phyloP scores from a whole-genome alignment of 2,797 vertebrate species.

The Harpagifer antarcticus region DNA sequence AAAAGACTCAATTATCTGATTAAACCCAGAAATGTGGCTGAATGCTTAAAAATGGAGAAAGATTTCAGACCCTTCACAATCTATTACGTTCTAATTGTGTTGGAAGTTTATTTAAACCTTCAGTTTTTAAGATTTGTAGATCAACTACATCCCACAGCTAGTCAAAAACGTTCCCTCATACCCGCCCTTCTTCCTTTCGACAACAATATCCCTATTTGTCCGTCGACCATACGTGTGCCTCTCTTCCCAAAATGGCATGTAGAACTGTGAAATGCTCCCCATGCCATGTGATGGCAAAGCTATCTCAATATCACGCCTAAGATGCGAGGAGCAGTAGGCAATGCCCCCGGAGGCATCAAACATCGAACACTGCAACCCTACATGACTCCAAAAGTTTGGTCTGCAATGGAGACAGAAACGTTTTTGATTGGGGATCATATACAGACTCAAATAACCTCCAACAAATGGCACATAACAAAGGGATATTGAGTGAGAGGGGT shows the following conservation, averaged over 20 bases:
- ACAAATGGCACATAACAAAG: neutral
- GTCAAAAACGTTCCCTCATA: neutral
- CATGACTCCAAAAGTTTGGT: slow-evolving; percentile 14
- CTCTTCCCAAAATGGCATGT: neutral
- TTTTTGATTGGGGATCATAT: neutral
- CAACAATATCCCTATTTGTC: slow-evolving; percentile 2
- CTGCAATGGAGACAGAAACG: slow-evolving; percentile 7
- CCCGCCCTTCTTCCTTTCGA: neutral
- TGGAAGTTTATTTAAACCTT: neutral
- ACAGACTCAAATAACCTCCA: neutral
- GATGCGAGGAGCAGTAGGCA: slow-evolving; percentile 31
- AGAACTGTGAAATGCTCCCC: slow-evolving; percentile 25
- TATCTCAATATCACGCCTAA: slow-evolving; percentile 21
- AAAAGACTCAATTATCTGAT: neutral
- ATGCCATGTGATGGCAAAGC: slow-evolving; percentile 44
- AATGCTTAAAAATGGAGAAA: neutral
- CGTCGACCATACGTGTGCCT: neutral
- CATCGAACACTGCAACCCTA: slow-evolving; percentile 16
- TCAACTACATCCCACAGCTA: neutral
- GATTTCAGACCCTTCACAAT: neutral
- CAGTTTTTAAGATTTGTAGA: neutral
- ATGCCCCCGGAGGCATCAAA: slow-evolving; percentile 10
- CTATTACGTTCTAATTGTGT: neutral
- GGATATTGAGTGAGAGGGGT: neutral
- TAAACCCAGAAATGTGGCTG: neutral